These are phyloP conservation scores for Amphiura filiformis DNA, from an alignment of 35 echinoderm and acorn worm species.

Conservation along the genomic window DNA sequence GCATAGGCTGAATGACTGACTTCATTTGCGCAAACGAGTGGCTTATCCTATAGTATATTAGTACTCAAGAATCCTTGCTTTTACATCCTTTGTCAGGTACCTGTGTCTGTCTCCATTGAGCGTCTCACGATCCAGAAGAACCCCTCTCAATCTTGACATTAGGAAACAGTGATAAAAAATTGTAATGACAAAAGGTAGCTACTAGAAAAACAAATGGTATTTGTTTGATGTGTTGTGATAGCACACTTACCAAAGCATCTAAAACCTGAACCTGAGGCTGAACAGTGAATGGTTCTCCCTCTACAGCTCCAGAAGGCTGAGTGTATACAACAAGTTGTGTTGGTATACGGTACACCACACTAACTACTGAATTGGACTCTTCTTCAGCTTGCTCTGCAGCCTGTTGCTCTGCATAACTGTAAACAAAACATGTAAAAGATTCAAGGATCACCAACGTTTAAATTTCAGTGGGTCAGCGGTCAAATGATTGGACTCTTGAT, in stretches of 20 bases:
- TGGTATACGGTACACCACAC: conserved; percentile 48
- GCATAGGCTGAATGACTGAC: no score
- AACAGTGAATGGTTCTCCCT: conserved; percentile 29
- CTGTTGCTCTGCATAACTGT: conserved; percentile 63
- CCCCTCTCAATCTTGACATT: no score
- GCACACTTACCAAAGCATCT: conserved; percentile 77
- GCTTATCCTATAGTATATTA: no score
- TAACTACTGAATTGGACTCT: neutral
- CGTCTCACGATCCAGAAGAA: no score
- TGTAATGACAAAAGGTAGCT: no score
- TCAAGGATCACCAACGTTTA: neutral
- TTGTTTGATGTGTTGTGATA: no score
- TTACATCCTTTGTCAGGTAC: no score
- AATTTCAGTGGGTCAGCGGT: neutral
- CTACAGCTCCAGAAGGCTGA: conserved; percentile 42
- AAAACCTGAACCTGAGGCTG: conserved; percentile 73
- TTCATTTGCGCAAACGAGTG: no score
- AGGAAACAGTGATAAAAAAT: no score
- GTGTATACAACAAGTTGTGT: conserved; percentile 33
- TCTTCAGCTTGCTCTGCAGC: conserved; percentile 24
- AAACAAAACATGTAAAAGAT: neutral
- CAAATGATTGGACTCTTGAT: neutral
- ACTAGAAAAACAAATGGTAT: no score
- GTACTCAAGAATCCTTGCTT: no score
- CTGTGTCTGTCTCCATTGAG: no score